Conservation (phyloP, 2,888 invertebrate species). For the Blera fallax region DNA sequence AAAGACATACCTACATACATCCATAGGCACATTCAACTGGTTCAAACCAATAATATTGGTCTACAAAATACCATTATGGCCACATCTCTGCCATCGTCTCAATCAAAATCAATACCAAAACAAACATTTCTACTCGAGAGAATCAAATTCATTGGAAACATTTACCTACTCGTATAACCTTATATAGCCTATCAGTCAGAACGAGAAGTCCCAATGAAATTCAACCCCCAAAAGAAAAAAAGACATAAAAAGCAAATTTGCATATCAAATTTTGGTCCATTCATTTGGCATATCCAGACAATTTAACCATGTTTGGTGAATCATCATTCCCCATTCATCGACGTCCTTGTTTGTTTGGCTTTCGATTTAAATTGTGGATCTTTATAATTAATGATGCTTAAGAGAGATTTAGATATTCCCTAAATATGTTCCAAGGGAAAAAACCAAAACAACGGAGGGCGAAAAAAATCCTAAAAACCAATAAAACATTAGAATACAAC, state of each 20-base stretch:
- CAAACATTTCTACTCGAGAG: slow-evolving; percentile 44
- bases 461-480: slow-evolving; percentile 5
- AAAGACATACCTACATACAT: background rate
- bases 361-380: slow-evolving; percentile 46
- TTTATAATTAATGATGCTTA: slow-evolving; percentile 59
- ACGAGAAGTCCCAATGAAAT: background rate
- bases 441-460: background rate
- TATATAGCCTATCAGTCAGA: background rate
- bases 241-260: slow-evolving; percentile 12
- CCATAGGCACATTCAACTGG: slow-evolving; percentile 25
- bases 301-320: slow-evolving; percentile 54
- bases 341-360: slow-evolving; percentile 43
- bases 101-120: slow-evolving; percentile 50
- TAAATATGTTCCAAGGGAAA: background rate
- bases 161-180: background rate
- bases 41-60: slow-evolving; percentile 6
- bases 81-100: slow-evolving; percentile 15
- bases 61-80: slow-evolving; percentile 20
- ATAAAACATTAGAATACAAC: slow-evolving; percentile 8
- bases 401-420: slow-evolving; percentile 10
- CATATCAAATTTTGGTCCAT: slow-evolving; percentile 33
- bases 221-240: background rate
- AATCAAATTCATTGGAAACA: slow-evolving; percentile 30
- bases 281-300: slow-evolving; percentile 45
- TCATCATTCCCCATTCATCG: slow-evolving; percentile 13